Percentiles rank a stretch among this genome's conserved stretches.
Evolutionary conservation across 1,140 invertebrate genomes (phyloP).

Genomic region (Diachasmimorpha longicaudata): DNA sequence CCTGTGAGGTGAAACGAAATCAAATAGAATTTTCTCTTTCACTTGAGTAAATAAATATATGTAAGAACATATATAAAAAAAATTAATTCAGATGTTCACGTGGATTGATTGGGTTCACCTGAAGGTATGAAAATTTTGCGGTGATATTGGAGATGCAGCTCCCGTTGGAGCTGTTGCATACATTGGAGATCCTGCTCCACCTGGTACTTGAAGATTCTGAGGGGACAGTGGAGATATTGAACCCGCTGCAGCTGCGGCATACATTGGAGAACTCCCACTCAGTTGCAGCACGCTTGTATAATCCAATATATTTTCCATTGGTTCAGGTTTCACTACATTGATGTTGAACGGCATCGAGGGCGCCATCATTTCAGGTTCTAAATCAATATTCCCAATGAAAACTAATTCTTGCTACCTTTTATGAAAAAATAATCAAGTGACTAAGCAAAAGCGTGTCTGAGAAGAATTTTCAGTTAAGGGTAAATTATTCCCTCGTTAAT

Average conservation of each 20-base stretch:
- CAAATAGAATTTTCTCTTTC: too few species aligned
- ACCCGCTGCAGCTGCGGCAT: not conserved
- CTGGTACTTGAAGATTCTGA: slow-evolving; percentile 10
- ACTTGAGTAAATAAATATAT: too few species aligned
- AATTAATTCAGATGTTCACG: too few species aligned
- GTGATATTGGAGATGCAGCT: not conserved
- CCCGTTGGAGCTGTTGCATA: not conserved
- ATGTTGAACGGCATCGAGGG: slow-evolving; percentile 37
- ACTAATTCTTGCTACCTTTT: not conserved
- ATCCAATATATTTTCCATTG: slow-evolving; percentile 34
- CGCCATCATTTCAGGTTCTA: slow-evolving; percentile 23
- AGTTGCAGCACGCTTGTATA: slow-evolving; percentile 22
- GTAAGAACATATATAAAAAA: too few species aligned
- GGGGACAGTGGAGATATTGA: not conserved
- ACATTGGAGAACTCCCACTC: not conserved
- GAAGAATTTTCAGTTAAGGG: too few species aligned
- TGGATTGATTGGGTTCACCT: slow-evolving; percentile 5
- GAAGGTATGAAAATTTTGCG: not conserved
- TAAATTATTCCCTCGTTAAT: too few species aligned
- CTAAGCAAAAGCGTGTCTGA: too few species aligned
- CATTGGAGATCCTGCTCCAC: not conserved
- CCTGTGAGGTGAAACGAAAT: slow-evolving; percentile 23
- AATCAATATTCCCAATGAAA: not conserved
- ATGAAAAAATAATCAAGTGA: too few species aligned
- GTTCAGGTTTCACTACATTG: slow-evolving; percentile 46